These are phyloP conservation scores for Holothuria leucospilota DNA, from an alignment of 53 echinoderm and acorn worm species.

Conservation along the genomic window DNA sequence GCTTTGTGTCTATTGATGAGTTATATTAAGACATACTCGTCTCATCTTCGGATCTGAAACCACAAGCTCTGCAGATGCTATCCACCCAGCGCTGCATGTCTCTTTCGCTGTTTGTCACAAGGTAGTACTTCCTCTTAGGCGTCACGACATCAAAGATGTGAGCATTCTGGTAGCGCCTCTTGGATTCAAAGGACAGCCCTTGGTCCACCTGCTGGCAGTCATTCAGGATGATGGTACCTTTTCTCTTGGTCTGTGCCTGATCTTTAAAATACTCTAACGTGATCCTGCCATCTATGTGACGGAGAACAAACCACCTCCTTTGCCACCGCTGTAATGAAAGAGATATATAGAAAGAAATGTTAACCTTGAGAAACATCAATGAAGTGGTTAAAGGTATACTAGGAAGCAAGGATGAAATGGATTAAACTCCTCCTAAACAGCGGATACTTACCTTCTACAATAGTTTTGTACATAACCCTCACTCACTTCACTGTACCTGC, in stretches of 20 bases:
- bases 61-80: slow-evolving; percentile 89
- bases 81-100: slow-evolving; percentile 98
- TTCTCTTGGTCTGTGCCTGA: slow-evolving; percentile 65
- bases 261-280: slow-evolving; percentile 91
- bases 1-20: too few species aligned
- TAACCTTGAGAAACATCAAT: too few species aligned
- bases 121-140: slow-evolving; percentile 86
- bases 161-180: slow-evolving; percentile 70
- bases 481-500: too few species aligned
- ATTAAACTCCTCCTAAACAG: too few species aligned
- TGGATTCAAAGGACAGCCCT: slow-evolving; percentile 87
- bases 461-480: too few species aligned
- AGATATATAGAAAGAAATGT: too few species aligned
- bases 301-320: slow-evolving; percentile 85
- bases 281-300: slow-evolving; percentile 52
- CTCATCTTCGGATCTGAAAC: slow-evolving; percentile 79
- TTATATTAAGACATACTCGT: neutral
- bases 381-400: too few species aligned
- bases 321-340: slow-evolving; percentile 83
- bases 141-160: slow-evolving; percentile 94
- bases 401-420: too few species aligned
- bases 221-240: slow-evolving; percentile 83
- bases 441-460: too few species aligned
- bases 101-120: slow-evolving; percentile 82
- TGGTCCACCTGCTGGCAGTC: slow-evolving; percentile 93